A percentile compares a stretch with the other conserved stretches of the same genome.
Evolutionary conservation across 2,797 vertebrate genomes (phyloP).

Genomic region (Mionectes olivaceus): DNA sequence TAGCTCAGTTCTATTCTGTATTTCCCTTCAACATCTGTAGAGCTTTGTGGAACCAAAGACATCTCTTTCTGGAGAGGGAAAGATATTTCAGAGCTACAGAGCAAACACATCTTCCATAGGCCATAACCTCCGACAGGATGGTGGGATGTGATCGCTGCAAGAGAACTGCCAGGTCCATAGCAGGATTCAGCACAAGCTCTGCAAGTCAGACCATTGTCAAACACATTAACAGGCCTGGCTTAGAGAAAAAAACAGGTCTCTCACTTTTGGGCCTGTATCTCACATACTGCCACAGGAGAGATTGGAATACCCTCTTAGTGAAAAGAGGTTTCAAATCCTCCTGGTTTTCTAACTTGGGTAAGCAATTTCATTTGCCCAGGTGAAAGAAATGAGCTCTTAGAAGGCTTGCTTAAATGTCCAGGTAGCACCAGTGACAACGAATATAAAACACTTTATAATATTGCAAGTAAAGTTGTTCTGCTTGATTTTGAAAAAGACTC

Average conservation of each 20-base stretch:
- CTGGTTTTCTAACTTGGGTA: background rate
- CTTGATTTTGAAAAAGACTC: background rate
- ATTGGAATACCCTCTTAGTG: background rate
- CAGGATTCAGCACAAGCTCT: background rate
- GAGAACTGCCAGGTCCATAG: background rate
- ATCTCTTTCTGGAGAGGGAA: background rate
- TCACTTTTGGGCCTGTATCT: background rate
- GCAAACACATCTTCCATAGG: background rate
- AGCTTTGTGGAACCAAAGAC: background rate
- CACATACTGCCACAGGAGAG: background rate
- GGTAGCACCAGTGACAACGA: background rate
- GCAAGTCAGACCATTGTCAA: background rate
- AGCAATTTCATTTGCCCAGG: background rate
- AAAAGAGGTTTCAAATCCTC: background rate
- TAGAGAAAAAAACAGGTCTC: background rate
- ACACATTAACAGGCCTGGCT: background rate
- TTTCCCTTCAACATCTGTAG: background rate
- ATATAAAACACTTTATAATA: constrained; percentile 17
- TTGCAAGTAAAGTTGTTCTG: background rate
- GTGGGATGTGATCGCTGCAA: background rate
- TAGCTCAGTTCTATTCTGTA: background rate
- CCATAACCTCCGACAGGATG: background rate
- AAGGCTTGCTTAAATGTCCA: background rate
- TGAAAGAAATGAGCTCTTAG: constrained; percentile 4
- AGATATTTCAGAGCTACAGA: background rate